Percentiles rank a stretch among this genome's conserved stretches.
phyloP scores from a whole-genome alignment of 2,113 vertebrate species.

The Charina bottae region DNA sequence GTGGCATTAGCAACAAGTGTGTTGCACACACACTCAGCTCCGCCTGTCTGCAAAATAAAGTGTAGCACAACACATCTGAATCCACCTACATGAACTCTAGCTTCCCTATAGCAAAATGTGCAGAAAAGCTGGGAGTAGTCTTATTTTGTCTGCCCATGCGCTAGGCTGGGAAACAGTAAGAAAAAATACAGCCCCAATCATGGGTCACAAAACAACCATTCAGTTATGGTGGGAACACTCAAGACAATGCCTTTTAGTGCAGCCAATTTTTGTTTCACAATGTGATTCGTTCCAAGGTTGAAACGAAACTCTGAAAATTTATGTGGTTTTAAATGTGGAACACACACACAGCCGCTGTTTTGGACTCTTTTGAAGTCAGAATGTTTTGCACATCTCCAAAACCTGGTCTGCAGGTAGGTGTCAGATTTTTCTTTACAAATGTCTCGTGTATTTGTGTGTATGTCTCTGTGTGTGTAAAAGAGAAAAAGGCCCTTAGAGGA shows the following conservation, averaged over 20 bases:
- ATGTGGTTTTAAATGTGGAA: background rate
- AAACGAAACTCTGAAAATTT: background rate
- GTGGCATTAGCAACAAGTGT: background rate
- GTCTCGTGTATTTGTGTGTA: background rate
- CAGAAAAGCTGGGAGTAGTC: background rate
- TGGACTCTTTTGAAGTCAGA: background rate
- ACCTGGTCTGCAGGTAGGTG: background rate
- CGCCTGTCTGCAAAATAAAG: background rate
- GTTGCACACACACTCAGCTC: background rate
- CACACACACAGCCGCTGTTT: background rate
- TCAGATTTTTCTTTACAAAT: background rate
- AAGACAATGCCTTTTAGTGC: background rate
- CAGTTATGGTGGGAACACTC: background rate
- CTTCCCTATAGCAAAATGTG: background rate
- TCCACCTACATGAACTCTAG: background rate
- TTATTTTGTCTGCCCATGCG: background rate
- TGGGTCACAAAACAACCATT: no score
- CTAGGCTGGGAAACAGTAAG: no score
- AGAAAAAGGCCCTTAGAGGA: background rate
- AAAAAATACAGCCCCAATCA: no score
- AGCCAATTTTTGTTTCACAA: background rate
- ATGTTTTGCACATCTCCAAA: background rate
- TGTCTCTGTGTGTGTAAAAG: background rate
- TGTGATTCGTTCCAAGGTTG: background rate
- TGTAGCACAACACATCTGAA: background rate